Evolutionary conservation across 1,140 invertebrate genomes (phyloP).

Genomic region (Euura saliciscinereae): DNA sequence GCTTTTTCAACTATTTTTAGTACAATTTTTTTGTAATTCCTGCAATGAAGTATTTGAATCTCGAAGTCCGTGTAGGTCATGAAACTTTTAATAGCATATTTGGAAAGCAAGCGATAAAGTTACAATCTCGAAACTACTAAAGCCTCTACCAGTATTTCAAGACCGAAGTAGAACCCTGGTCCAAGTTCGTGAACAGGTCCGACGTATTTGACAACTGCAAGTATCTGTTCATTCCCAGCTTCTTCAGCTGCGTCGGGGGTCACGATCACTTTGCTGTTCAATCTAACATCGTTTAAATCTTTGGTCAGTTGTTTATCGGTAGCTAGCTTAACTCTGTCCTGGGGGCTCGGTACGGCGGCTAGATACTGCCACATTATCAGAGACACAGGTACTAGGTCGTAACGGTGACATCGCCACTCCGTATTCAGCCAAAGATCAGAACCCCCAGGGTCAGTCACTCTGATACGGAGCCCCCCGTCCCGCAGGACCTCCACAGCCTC

Average conservation of each 20-base stretch:
- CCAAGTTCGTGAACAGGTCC: constrained; percentile 61
- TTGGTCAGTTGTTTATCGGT: constrained; percentile 53
- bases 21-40: no score
- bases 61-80: no score
- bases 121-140: constrained; percentile 46
- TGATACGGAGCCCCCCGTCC: constrained; percentile 33
- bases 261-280: constrained; percentile 44
- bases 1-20: no score
- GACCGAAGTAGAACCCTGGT: constrained; percentile 61
- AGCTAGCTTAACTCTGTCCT: constrained; percentile 59
- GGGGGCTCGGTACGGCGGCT: constrained; percentile 53
- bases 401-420: constrained; percentile 47
- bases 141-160: constrained; percentile 54
- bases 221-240: constrained; percentile 30
- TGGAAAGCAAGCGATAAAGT: no score
- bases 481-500: constrained; percentile 36
- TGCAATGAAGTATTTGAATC: constrained; percentile 4
- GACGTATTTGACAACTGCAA: constrained; percentile 59
- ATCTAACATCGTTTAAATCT: constrained; percentile 48
- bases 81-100: no score
- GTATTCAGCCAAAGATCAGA: constrained; percentile 42
- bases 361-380: constrained; percentile 59
- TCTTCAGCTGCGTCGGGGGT: constrained; percentile 21
- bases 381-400: constrained; percentile 44
- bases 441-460: constrained; percentile 32